Conservation (phyloP, 2,797 vertebrate genomes). For the Malurus splendens region DNA sequence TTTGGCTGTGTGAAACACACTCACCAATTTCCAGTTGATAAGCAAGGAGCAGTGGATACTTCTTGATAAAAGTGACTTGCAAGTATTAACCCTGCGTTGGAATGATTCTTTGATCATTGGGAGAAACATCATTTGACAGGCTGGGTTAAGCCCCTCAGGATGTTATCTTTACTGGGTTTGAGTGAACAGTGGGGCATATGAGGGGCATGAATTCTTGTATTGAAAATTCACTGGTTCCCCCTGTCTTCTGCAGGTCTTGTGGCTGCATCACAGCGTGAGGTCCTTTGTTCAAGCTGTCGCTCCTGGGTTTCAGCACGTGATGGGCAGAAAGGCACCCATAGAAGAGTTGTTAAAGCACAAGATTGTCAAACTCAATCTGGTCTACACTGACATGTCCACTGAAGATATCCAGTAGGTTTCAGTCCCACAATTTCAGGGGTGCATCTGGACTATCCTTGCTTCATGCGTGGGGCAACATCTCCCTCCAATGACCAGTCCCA, state of each 20-base stretch:
- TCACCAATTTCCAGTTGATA: not conserved
- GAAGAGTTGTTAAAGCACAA: slow-evolving; percentile 69
- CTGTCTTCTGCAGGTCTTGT: slow-evolving; percentile 74
- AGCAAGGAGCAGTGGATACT: not conserved
- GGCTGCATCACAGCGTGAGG: slow-evolving; percentile 75
- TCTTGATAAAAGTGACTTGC: not conserved
- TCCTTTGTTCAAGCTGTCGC: slow-evolving; percentile 68
- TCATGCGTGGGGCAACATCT: not conserved
- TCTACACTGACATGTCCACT: slow-evolving; percentile 82
- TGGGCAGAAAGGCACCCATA: slow-evolving; percentile 68
- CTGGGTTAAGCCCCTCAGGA: not conserved
- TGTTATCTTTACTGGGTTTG: not conserved
- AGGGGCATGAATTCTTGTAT: not conserved
- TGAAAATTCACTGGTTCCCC: not conserved
- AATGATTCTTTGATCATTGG: not conserved
- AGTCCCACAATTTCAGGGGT: not conserved
- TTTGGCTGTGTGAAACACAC: not conserved
- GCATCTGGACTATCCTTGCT: not conserved
- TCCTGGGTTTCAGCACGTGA: slow-evolving; percentile 80
- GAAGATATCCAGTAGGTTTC: slow-evolving; percentile 78
- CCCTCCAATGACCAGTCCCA: slow-evolving; percentile 33
- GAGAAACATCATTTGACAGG: not conserved
- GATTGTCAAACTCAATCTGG: slow-evolving; percentile 80
- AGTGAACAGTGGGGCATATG: not conserved
- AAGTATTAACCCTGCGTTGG: not conserved